These are phyloP conservation scores for Nymphalis polychloros DNA, from an alignment of 2,888 invertebrate species.

Conservation along the genomic window DNA sequence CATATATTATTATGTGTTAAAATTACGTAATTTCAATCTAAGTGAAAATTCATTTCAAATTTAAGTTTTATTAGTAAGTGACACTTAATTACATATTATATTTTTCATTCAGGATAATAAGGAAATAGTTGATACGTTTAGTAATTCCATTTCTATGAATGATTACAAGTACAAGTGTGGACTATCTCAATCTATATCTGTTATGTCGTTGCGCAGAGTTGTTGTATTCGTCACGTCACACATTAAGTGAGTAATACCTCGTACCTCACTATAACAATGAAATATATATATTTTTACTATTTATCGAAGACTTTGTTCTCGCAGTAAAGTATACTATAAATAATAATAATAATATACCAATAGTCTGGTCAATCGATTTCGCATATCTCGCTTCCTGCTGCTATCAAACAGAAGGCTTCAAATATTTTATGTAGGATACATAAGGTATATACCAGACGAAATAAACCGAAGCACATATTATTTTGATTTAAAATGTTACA, in stretches of 20 bases:
- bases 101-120: too few species aligned
- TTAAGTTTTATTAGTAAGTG: too few species aligned
- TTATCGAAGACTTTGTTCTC: not conserved
- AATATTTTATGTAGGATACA: too few species aligned
- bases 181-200: not conserved
- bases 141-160: not conserved
- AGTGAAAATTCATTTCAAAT: too few species aligned
- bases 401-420: too few species aligned
- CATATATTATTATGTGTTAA: too few species aligned
- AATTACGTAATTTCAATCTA: too few species aligned
- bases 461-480: not conserved
- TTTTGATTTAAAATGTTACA: constrained; percentile 6
- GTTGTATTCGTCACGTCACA: not conserved
- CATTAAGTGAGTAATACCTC: not conserved
- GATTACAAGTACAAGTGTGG: not conserved
- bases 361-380: too few species aligned
- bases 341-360: not conserved
- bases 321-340: not conserved
- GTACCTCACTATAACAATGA: not conserved
- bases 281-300: not conserved
- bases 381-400: too few species aligned
- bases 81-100: too few species aligned
- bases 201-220: not conserved
- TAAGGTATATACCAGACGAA: not conserved
- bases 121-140: too few species aligned